A percentile compares a stretch with the other conserved stretches of the same genome.
Evolutionary conservation across 2,797 vertebrate species (phyloP).

Genomic region (Podarcis lilfordi): DNA sequence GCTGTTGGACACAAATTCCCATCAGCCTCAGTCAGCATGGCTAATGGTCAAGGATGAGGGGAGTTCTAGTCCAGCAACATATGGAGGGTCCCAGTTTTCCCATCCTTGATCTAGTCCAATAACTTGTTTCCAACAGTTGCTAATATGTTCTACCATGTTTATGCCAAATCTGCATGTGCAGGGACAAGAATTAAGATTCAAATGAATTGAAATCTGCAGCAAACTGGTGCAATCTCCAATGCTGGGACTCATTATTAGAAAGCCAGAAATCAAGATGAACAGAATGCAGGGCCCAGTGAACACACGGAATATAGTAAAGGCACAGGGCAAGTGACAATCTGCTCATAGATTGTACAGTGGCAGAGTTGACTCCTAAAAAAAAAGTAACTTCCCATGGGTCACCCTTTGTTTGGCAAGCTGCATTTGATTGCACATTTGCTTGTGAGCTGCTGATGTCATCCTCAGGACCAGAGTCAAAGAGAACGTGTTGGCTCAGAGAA

Average conservation of each 20-base stretch:
- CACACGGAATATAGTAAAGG: neutral
- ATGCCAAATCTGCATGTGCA: neutral
- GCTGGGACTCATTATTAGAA: neutral
- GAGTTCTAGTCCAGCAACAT: neutral
- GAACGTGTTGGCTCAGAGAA: constrained; percentile 6
- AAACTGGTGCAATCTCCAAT: neutral
- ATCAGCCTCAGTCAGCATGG: neutral
- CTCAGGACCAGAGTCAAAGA: constrained; percentile 12
- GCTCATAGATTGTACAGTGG: neutral
- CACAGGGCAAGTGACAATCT: neutral
- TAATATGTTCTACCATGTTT: no score
- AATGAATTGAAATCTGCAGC: neutral
- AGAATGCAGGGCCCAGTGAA: neutral
- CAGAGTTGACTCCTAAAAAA: neutral
- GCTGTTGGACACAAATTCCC: neutral
- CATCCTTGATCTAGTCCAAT: neutral
- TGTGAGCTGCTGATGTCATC: constrained; percentile 3
- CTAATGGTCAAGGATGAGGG: neutral
- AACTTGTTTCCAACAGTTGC: neutral
- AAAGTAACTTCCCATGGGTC: neutral
- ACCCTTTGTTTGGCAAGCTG: neutral
- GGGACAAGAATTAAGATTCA: neutral
- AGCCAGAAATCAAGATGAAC: neutral
- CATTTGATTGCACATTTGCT: neutral
- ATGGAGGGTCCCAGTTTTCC: neutral